These are phyloP conservation scores for Drosophila putrida DNA, from an alignment of 2,888 invertebrate genomes.

Conservation along the genomic window DNA sequence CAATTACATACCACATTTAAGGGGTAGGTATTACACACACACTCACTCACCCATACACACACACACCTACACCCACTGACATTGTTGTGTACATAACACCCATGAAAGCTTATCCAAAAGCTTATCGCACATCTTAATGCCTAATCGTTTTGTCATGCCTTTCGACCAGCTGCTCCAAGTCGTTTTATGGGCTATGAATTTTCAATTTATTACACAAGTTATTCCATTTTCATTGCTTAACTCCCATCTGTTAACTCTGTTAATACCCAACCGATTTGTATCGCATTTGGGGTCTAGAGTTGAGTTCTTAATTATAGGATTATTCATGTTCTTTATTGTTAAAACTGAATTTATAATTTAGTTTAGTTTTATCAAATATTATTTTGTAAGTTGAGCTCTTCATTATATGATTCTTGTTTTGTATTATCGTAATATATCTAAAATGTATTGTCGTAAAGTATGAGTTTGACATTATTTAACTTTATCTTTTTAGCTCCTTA, in stretches of 20 bases:
- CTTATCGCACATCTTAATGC: conserved; percentile 33
- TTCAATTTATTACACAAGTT: conserved; percentile 23
- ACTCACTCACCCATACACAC: conserved; percentile 20
- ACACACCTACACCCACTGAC: neutral
- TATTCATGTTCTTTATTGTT: neutral
- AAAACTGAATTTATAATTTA: neutral
- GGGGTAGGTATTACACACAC: conserved; percentile 41
- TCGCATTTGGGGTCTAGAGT: conserved; percentile 1
- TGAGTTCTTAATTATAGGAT: conserved; percentile 1
- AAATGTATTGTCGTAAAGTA: too few species aligned
- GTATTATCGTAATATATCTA: too few species aligned
- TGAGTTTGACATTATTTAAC: too few species aligned
- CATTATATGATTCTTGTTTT: too few species aligned
- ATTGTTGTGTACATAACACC: conserved; percentile 21
- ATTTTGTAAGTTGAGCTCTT: neutral
- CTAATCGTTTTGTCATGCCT: conserved; percentile 29
- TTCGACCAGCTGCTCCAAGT: conserved; percentile 17
- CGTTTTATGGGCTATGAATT: conserved; percentile 23
- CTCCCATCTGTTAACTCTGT: neutral
- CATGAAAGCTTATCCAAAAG: conserved; percentile 27
- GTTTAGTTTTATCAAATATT: neutral
- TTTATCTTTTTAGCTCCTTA: too few species aligned
- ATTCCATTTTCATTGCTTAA: conserved; percentile 7
- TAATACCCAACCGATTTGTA: conserved; percentile 6
- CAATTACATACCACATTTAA: conserved; percentile 49